These are phyloP conservation scores for Watsonalla binaria DNA, from an alignment of 2,888 invertebrate species.

Conservation along the genomic window DNA sequence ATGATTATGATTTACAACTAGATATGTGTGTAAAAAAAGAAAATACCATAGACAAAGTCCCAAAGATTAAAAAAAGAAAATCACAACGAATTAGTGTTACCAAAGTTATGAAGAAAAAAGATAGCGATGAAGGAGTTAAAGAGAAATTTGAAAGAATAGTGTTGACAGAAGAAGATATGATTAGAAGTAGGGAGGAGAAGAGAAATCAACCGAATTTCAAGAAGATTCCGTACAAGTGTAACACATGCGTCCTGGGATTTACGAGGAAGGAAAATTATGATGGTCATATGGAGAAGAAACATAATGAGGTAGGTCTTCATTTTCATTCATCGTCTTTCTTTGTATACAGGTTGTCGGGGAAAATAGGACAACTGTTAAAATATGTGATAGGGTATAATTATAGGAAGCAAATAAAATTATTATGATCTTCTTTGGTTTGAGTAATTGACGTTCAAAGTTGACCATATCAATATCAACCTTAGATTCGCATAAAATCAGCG, in stretches of 20 bases:
- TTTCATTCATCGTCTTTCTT: no score
- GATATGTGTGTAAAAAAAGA: background rate
- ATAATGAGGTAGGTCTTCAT: constrained; percentile 33
- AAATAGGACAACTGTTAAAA: no score
- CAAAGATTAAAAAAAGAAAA: background rate
- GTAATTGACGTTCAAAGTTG: no score
- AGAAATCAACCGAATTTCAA: constrained; percentile 50
- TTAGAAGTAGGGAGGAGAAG: constrained; percentile 42
- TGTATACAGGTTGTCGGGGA: no score
- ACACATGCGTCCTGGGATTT: constrained; percentile 52
- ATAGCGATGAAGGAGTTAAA: constrained; percentile 13
- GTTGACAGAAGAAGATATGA: constrained; percentile 45
- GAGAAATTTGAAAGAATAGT: constrained; percentile 35
- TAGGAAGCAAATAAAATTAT: no score
- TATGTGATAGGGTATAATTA: no score
- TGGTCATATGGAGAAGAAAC: constrained; percentile 39
- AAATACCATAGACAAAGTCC: constrained; percentile 2
- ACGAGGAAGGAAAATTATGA: constrained; percentile 35
- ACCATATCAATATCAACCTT: no score
- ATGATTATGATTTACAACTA: no score
- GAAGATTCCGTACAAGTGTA: constrained; percentile 54
- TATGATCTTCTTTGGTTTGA: no score
- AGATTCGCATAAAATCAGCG: no score
- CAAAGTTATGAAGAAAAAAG: constrained; percentile 1
- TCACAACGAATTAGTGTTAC: constrained; percentile 5